Evolutionary conservation across 2,888 invertebrate genomes (phyloP).

Genomic region (Saturnia japonica): DNA sequence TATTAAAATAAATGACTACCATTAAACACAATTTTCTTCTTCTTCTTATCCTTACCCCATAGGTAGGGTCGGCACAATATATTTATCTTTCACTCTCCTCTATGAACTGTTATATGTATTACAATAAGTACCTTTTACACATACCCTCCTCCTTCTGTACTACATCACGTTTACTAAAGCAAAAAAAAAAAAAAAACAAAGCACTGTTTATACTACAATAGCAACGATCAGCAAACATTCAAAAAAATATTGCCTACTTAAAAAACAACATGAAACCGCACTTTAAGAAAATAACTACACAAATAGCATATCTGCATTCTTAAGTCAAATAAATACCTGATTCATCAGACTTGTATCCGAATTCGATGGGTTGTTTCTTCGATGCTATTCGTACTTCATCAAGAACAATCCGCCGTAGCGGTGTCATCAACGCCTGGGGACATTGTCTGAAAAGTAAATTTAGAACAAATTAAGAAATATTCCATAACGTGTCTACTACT

Average conservation of each 20-base stretch:
- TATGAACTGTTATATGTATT: too few species aligned
- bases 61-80: too few species aligned
- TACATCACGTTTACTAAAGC: too few species aligned
- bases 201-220: too few species aligned
- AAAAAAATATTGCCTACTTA: not conserved
- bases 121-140: too few species aligned
- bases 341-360: constrained; percentile 83
- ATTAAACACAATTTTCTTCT: too few species aligned
- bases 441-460: constrained; percentile 83
- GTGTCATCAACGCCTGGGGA: constrained; percentile 85
- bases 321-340: constrained; percentile 72
- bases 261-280: not conserved
- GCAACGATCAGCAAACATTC: too few species aligned
- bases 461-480: constrained; percentile 3
- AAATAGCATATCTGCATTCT: not conserved
- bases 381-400: constrained; percentile 85
- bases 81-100: too few species aligned
- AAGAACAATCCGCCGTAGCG: constrained; percentile 85
- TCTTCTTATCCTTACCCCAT: too few species aligned
- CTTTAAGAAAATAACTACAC: not conserved
- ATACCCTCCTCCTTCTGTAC: too few species aligned
- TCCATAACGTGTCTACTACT: not conserved
- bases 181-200: too few species aligned
- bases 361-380: constrained; percentile 84
- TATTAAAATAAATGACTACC: too few species aligned